A percentile compares a stretch with the other conserved stretches of the same genome.
These are phyloP conservation scores for Odontomyia ornata DNA, from an alignment of 2,888 invertebrate species.

Conservation along the genomic window DNA sequence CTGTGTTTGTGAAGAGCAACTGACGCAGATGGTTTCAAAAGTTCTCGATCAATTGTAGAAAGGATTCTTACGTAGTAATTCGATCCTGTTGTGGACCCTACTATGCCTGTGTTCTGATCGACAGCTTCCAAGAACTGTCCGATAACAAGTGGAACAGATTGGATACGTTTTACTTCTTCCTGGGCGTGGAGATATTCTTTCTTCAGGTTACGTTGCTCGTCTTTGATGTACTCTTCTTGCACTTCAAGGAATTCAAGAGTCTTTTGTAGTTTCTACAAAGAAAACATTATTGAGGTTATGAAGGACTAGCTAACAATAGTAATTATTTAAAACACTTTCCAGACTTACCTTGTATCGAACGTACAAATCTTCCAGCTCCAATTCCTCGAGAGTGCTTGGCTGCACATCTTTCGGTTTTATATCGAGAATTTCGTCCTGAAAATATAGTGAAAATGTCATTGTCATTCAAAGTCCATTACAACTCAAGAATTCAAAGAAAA, in stretches of 20 bases:
- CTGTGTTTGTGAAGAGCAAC: slow-evolving; percentile 99
- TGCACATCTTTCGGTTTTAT: slow-evolving; percentile 74
- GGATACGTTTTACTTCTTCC: slow-evolving; percentile 97
- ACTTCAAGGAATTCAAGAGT: slow-evolving; percentile 97
- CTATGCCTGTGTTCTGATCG: slow-evolving; percentile 99
- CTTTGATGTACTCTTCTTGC: slow-evolving; percentile 99
- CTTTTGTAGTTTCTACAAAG: slow-evolving; percentile 87
- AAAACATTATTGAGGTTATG: slow-evolving; percentile 44
- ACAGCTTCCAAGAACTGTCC: slow-evolving; percentile 99
- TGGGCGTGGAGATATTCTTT: slow-evolving; percentile 99
- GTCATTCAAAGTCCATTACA: background rate
- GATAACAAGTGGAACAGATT: slow-evolving; percentile 98
- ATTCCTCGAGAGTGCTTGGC: slow-evolving; percentile 76
- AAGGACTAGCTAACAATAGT: background rate
- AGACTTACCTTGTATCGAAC: slow-evolving; percentile 89
- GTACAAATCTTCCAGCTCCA: slow-evolving; percentile 92
- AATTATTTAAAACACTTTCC: background rate
- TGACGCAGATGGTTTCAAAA: slow-evolving; percentile 96
- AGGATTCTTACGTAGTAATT: slow-evolving; percentile 99
- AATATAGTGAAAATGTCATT: slow-evolving; percentile 42
- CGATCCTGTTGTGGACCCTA: slow-evolving; percentile 98
- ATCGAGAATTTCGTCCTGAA: slow-evolving; percentile 74
- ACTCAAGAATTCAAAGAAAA: background rate
- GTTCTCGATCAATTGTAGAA: slow-evolving; percentile 96
- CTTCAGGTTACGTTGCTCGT: slow-evolving; percentile 97